Evolutionary conservation across 2,888 invertebrate genomes (phyloP).

Genomic region (Pomacea canaliculata): DNA sequence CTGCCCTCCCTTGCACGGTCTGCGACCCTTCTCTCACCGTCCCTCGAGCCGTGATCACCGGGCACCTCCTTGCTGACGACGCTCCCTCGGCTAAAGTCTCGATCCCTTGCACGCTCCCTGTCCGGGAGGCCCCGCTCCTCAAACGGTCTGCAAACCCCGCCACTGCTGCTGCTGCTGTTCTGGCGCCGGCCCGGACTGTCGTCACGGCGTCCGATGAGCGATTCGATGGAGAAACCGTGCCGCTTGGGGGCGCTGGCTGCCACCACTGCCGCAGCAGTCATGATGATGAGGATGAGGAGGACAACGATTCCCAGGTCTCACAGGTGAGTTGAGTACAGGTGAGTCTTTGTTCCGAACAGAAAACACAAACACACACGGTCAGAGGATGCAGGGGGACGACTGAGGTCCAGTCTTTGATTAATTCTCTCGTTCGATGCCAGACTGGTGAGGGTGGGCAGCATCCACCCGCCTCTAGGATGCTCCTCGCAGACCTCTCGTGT

Average conservation of each 20-base stretch:
- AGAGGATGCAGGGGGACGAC: no score
- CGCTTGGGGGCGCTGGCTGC: conserved; percentile 33
- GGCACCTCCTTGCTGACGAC: conserved; percentile 2
- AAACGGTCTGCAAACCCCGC: not conserved
- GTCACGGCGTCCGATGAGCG: conserved; percentile 34
- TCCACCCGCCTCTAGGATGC: no score
- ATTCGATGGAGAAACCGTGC: conserved; percentile 39
- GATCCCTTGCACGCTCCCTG: conserved; percentile 1
- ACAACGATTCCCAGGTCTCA: not conserved
- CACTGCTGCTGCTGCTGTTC: not conserved
- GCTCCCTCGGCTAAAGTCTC: conserved; percentile 11
- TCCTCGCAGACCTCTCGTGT: no score
- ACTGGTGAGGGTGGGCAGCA: no score
- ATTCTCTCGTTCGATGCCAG: no score
- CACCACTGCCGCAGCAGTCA: conserved; percentile 27
- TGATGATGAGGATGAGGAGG: conserved; percentile 1
- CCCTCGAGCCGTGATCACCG: conserved; percentile 22
- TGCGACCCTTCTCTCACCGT: not conserved
- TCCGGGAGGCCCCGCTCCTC: not conserved
- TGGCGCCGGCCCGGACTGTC: conserved; percentile 15
- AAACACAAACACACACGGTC: no score
- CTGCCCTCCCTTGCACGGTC: conserved; percentile 1
- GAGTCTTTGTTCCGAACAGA: no score
- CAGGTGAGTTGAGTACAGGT: no score
- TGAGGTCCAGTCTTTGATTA: no score